These are phyloP conservation scores for Brachionus sp. DNA, from an alignment of 1,140 invertebrate species.

Conservation along the genomic window DNA sequence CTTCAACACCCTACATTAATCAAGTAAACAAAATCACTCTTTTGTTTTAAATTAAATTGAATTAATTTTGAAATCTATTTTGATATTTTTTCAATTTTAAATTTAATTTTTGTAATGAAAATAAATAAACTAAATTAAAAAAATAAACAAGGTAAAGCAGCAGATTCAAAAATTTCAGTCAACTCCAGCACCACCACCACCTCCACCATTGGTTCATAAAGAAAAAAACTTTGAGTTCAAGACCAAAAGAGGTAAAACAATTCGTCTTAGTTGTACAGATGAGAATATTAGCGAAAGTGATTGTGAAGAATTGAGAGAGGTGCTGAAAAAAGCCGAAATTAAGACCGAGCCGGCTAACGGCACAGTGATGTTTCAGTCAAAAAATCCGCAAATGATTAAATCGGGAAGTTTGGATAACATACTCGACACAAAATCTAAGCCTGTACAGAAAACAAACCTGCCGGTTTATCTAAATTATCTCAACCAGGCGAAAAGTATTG, in stretches of 20 bases:
- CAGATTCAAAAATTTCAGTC: slow-evolving; percentile 24
- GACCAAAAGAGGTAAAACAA: neutral
- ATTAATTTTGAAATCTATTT: too few species aligned
- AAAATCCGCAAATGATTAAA: slow-evolving; percentile 16
- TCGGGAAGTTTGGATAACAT: slow-evolving; percentile 10
- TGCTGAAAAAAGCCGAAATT: neutral
- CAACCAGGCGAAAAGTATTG: neutral
- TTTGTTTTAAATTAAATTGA: too few species aligned
- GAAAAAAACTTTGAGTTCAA: neutral
- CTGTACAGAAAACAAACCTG: neutral
- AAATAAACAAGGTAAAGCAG: slow-evolving; percentile 3
- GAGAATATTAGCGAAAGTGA: neutral
- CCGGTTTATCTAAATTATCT: slow-evolving; percentile 30
- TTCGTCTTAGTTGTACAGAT: neutral
- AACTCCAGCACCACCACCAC: neutral
- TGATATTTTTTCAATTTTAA: too few species aligned
- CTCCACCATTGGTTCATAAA: neutral
- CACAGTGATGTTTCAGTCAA: neutral
- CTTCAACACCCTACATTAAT: neutral
- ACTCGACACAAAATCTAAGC: neutral
- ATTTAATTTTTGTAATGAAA: too few species aligned
- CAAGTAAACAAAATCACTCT: too few species aligned
- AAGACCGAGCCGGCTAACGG: neutral
- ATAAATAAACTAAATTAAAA: neutral
- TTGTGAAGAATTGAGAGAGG: neutral